Base-by-base conservation (phyloP, 2,113 vertebrate species). In the Poeciliopsis occidentalis region DNA sequence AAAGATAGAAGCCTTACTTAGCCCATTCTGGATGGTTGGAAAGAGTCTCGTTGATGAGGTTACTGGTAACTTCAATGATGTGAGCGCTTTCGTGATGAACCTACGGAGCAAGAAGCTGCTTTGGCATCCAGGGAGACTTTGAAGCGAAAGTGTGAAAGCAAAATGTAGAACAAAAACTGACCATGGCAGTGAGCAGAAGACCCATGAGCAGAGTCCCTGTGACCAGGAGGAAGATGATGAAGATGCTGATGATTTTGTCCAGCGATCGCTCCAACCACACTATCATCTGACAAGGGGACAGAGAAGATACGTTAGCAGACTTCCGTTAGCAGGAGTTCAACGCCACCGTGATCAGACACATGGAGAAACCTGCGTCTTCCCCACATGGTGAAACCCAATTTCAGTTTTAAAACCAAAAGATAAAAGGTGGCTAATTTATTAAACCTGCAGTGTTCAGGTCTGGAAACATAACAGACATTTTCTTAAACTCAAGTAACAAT, bases 191-290 rank as follows among this genome's bases (percentile, higher is more conserved):
- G 87, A 99, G 96, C 70, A 99, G 93, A 75, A 99, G 95, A 27
- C 94, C 97, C 94, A 99, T 95, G 60, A 99, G 96, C 81, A 99
- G 94, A 0, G 98, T 98, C 90, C 98, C 97, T 79, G 96, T 96
- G 68, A 99, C 97, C 88, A 99, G 93, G 76, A 99, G 92, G 94
- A 98, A 97, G 95, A 99, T 99, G 91, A 99, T 99, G 88, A 99
- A 98, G 94, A 99, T 98, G 93, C 98, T 99, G 93, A 99, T 99
- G 84, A 99, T 97, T 94, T 99, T 99, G 94, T 99, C 98, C 86
- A 99, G 93, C 81, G 97, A 98, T 89, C 96, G 97, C 93, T 99
- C 98, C 95, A 99, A 73, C 97, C 98, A 99, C 78, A 98, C 91
- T 41, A 98, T 94, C 92, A 99, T 97, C 98, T 99, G 90, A 17